These are phyloP conservation scores for Dicyrtoma fusca DNA, from an alignment of 2,888 invertebrate species.

Conservation along the genomic window DNA sequence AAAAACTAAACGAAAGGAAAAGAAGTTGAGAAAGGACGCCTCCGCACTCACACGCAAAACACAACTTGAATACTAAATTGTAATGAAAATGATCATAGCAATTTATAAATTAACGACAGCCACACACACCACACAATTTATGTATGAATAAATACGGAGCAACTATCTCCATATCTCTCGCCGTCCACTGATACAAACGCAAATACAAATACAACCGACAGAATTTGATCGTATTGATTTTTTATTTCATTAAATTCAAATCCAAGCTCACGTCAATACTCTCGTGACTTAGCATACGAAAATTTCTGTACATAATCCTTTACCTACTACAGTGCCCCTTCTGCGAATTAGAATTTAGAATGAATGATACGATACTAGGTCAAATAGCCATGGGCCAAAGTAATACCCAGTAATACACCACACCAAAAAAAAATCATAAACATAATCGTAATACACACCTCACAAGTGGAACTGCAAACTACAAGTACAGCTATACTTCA, in stretches of 20 bases:
- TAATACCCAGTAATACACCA: neutral
- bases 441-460: neutral
- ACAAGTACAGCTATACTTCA: neutral
- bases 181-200: no score
- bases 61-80: conserved; percentile 28
- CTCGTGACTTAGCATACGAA: conserved; percentile 3
- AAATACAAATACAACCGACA: neutral
- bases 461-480: neutral
- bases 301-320: conserved; percentile 1
- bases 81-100: conserved; percentile 3
- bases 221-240: neutral
- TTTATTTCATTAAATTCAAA: no score
- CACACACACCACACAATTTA: neutral
- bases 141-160: neutral
- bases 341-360: neutral
- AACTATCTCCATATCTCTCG: neutral
- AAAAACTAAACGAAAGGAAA: neutral
- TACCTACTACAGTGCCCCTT: neutral
- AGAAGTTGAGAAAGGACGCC: conserved; percentile 36
- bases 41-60: conserved; percentile 23
- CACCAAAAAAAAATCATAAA: conserved; percentile 5
- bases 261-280: neutral
- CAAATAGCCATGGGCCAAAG: neutral
- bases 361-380: neutral
- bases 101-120: conserved; percentile 34